Conservation (phyloP, 2,797 vertebrate species). For the Hippoglossus hippoglossus region DNA sequence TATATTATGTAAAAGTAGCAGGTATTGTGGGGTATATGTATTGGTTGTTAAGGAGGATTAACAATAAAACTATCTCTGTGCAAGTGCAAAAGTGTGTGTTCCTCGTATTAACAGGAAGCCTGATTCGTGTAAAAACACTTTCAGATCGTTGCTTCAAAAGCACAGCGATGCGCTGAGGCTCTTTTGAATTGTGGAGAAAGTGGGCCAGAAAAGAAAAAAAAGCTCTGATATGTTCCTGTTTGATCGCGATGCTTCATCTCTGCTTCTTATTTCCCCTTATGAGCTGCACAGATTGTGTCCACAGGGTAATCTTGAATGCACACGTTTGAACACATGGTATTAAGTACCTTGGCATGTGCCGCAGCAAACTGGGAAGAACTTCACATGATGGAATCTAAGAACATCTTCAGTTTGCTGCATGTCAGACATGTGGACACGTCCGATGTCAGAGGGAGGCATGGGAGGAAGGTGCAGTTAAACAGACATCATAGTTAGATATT, state of each 20-base stretch:
- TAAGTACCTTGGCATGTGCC: slow-evolving; percentile 46
- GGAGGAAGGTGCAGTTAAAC: background rate
- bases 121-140: slow-evolving; percentile 30
- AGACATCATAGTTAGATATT: background rate
- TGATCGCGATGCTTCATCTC: slow-evolving; percentile 69
- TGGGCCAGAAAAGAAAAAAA: slow-evolving; percentile 54
- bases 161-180: slow-evolving; percentile 32
- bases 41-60: background rate
- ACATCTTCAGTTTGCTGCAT: slow-evolving; percentile 3
- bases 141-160: slow-evolving; percentile 64
- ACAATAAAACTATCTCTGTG: background rate
- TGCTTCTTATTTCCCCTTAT: slow-evolving; percentile 54
- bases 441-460: background rate
- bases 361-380: slow-evolving; percentile 17
- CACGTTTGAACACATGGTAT: slow-evolving; percentile 51
- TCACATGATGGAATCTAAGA: slow-evolving; percentile 14
- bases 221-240: slow-evolving; percentile 60
- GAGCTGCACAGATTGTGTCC: slow-evolving; percentile 68
- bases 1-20: background rate
- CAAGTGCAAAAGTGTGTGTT: background rate
- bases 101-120: background rate
- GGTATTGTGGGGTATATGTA: background rate
- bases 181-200: slow-evolving; percentile 58
- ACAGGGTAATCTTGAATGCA: slow-evolving; percentile 69
- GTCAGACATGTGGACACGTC: background rate